Base-by-base conservation (phyloP, 2,888 invertebrate species). In the Andrena trimmerana region DNA sequence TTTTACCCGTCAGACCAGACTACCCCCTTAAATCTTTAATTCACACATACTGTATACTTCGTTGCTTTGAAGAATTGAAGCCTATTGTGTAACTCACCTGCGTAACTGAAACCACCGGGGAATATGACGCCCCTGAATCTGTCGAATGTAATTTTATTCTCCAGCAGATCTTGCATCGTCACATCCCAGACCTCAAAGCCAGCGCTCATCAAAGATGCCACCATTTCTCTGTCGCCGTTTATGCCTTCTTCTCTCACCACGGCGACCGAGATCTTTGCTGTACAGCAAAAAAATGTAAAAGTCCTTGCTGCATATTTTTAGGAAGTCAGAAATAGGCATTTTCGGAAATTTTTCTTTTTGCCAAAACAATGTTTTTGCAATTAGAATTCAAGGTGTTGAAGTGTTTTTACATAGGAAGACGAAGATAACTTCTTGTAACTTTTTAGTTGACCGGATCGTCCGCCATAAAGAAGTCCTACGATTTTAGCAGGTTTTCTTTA, bases 71-170 rank as follows among this genome's bases (percentile, higher is more conserved):
- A 16, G 10, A 65, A 42, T n/a, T 48, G 2, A 8, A n/a, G 31
- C 29, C 6, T 33, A 31, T 57, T n/a, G 31, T 65, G 27, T 62
- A 60, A 85, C 83, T 91, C 94, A 97, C 98, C 98, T 60, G 99
- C 99, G 94, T 99, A 99, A 94, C 99, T 99, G 94, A 99, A 99
- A n/a, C 99, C 99, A 62, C 99, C 99, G 0, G 99, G 99, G 94
- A 99, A 99, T 66, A 98, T 96, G 16, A 99, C 92, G 0, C 99
- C 99, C 86, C 97, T 96, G 95, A 99, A 99, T 29, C 95, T 95
- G 81, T 98, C 97, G 50, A 99, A 94, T 2, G 96, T 96, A 1
- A 97, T 95, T 90, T 95, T 95, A 50, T 96, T 96, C 81, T 95
- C 95, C 60, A 98, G 95, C 77, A 99, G 95, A 95, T 99, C 99